phyloP scores from a whole-genome alignment of 1,140 invertebrate genomes.

The Zeugodacus cucurbitae region DNA sequence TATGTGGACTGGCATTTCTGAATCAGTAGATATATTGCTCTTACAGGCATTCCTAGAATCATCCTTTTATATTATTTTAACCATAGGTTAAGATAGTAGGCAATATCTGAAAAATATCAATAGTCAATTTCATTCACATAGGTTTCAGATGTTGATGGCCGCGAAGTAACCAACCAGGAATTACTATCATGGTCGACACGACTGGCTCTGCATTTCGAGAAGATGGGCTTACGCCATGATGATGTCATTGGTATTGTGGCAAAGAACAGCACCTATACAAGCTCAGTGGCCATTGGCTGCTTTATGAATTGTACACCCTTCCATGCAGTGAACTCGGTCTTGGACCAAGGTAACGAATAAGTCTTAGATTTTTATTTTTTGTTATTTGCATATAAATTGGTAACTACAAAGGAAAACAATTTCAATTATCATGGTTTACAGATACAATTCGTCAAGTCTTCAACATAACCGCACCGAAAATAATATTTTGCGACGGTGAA shows the following conservation, averaged over 20 bases:
- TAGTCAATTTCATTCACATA: slow-evolving; percentile 20
- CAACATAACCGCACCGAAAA: slow-evolving; percentile 50
- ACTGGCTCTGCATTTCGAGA: slow-evolving; percentile 54
- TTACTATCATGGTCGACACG: slow-evolving; percentile 56
- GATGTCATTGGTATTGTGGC: slow-evolving; percentile 59
- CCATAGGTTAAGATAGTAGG: too few relatives aligned
- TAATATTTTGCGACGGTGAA: slow-evolving; percentile 58
- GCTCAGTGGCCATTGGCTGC: slow-evolving; percentile 55
- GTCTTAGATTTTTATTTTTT: neutral
- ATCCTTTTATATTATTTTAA: too few relatives aligned
- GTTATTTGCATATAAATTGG: too few relatives aligned
- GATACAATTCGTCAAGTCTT: slow-evolving; percentile 47
- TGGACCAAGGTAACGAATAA: slow-evolving; percentile 51
- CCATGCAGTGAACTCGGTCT: slow-evolving; percentile 51
- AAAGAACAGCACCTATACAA: slow-evolving; percentile 55
- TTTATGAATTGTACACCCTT: slow-evolving; percentile 58
- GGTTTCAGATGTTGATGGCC: slow-evolving; percentile 54
- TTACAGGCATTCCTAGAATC: too few relatives aligned
- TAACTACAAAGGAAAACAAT: too few relatives aligned
- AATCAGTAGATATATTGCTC: too few relatives aligned
- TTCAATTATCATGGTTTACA: neutral
- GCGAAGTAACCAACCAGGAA: slow-evolving; percentile 50
- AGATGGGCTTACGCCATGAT: slow-evolving; percentile 51
- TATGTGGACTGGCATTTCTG: too few relatives aligned
- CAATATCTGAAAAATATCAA: too few relatives aligned